phyloP scores from a whole-genome alignment of 2,888 invertebrate genomes.

The Allophyes oxyacanthae region DNA sequence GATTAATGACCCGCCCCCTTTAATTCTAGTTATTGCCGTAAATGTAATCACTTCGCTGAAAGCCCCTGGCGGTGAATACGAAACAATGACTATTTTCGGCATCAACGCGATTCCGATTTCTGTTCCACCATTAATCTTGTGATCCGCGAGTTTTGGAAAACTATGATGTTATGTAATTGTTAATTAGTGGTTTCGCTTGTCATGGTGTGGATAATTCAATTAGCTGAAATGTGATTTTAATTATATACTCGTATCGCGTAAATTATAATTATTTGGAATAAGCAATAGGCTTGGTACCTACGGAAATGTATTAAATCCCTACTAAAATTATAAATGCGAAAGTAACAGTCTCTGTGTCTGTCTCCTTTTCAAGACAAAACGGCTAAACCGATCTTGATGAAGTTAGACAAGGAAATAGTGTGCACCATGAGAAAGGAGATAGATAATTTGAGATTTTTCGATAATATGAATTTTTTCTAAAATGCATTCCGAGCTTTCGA shows the following conservation, averaged over 20 bases:
- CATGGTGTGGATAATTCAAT: conserved; percentile 32
- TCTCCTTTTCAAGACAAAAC: too few species aligned
- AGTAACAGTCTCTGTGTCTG: too few species aligned
- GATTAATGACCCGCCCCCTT: conserved; percentile 72
- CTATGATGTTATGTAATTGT: conserved; percentile 44
- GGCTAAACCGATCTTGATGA: too few species aligned
- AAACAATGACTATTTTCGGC: conserved; percentile 62
- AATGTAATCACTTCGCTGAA: conserved; percentile 72
- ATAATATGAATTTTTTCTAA: too few species aligned
- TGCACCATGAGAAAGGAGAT: too few species aligned
- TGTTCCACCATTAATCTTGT: conserved; percentile 65
- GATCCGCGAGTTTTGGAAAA: conserved; percentile 57
- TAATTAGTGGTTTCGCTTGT: conserved; percentile 40
- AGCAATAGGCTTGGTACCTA: too few species aligned
- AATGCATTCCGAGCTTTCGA: too few species aligned
- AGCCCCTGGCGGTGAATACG: conserved; percentile 41
- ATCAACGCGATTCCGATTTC: conserved; percentile 45
- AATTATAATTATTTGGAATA: too few species aligned
- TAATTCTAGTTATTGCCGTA: conserved; percentile 77
- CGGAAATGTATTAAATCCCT: too few species aligned
- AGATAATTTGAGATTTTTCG: too few species aligned
- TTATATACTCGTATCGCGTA: not conserved
- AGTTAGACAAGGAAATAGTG: too few species aligned
- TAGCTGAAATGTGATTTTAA: conserved; percentile 16
- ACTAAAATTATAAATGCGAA: too few species aligned